Evolutionary conservation across 2,888 invertebrate species (phyloP).

Genomic region (Sinelater perroti): DNA sequence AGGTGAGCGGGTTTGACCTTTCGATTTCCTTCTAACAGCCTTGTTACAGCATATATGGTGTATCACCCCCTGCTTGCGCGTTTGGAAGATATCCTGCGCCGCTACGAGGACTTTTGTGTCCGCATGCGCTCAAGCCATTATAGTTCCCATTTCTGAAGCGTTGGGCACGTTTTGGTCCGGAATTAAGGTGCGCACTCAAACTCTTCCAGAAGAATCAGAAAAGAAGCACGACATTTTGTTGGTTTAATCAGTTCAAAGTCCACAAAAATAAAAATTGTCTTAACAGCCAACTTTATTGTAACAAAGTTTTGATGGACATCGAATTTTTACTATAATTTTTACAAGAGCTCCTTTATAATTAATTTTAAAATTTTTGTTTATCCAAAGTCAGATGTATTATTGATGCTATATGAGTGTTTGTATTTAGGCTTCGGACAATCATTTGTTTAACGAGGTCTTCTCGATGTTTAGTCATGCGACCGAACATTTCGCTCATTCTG

Average conservation of each 20-base stretch:
- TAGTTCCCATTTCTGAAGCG: slow-evolving; percentile 71
- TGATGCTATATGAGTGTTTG: too few relatives aligned
- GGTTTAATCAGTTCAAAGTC: too few relatives aligned
- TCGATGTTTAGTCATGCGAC: too few relatives aligned
- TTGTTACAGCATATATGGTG: slow-evolving; percentile 78
- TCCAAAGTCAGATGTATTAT: too few relatives aligned
- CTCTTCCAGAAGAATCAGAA: slow-evolving; percentile 64
- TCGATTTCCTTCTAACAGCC: slow-evolving; percentile 7
- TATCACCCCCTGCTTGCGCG: slow-evolving; percentile 71
- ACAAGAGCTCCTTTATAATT: too few relatives aligned
- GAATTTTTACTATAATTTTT: too few relatives aligned
- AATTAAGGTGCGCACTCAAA: slow-evolving; percentile 66
- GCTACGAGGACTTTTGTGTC: slow-evolving; percentile 67
- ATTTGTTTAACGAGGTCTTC: too few relatives aligned
- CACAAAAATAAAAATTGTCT: too few relatives aligned
- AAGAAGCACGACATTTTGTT: slow-evolving; percentile 47
- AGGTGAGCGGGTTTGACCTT: slow-evolving; percentile 60
- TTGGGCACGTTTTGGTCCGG: slow-evolving; percentile 70
- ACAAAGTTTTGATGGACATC: too few relatives aligned
- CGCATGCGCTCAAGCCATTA: slow-evolving; percentile 67
- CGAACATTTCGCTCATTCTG: too few relatives aligned
- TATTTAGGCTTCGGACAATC: too few relatives aligned
- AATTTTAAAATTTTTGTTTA: too few relatives aligned
- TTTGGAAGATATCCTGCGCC: slow-evolving; percentile 73
- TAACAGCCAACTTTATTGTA: background rate